phyloP scores from a whole-genome alignment of 1,140 invertebrate species.

The Aphaenogaster ashmeadi region DNA sequence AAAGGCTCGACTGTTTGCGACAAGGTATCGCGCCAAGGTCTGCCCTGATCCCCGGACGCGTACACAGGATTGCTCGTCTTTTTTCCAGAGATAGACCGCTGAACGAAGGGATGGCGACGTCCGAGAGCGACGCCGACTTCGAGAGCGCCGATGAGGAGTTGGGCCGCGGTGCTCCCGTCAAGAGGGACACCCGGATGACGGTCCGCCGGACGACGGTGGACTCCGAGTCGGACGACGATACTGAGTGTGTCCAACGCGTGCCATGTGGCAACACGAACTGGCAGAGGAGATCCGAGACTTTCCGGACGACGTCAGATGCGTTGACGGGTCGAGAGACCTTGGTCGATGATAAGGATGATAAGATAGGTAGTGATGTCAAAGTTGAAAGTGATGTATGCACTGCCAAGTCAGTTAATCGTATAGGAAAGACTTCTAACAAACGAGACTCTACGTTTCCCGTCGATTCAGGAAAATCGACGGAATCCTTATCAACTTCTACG shows the following conservation, averaged over 20 bases:
- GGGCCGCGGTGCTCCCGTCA: constrained; percentile 53
- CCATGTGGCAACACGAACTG: neutral
- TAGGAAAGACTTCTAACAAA: neutral
- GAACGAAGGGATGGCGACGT: constrained; percentile 88
- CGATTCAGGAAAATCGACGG: neutral
- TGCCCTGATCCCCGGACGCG: neutral
- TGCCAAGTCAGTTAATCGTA: neutral
- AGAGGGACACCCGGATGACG: constrained; percentile 39
- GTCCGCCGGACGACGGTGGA: constrained; percentile 83
- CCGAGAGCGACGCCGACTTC: constrained; percentile 91
- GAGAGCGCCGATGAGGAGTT: constrained; percentile 90
- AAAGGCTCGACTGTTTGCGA: neutral
- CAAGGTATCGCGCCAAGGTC: neutral
- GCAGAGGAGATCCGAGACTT: neutral
- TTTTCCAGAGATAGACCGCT: neutral
- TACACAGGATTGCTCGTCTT: neutral
- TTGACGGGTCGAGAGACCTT: neutral
- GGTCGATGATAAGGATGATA: constrained; percentile 26
- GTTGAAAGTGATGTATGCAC: neutral
- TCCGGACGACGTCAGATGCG: neutral
- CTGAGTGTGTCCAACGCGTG: constrained; percentile 71
- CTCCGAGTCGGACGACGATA: constrained; percentile 89
- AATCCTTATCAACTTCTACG: neutral
- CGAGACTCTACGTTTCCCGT: neutral
- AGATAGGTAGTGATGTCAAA: constrained; percentile 36